Base-by-base conservation (phyloP, 2,797 vertebrate species). In the Gobionotothen gibberifrons region DNA sequence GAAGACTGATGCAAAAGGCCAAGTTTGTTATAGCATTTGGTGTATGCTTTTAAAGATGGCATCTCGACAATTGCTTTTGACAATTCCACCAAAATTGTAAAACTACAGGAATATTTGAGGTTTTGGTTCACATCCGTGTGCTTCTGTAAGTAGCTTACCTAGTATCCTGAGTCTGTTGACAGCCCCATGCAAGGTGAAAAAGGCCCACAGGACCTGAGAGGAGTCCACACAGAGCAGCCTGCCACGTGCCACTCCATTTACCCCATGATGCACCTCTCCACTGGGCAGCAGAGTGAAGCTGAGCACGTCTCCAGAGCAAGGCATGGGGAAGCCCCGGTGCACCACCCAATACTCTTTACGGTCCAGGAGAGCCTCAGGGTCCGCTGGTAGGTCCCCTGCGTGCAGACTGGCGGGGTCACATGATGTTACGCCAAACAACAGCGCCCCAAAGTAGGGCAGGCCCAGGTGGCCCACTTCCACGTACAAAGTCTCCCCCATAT, bases 291-390 rank as follows among this genome's bases (percentile, higher is more conserved):
- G 92, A 49, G 94, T 96, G 90, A 99, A 99, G 91, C 96, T 98
- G 87, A 99, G 96, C 69, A 98, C 94, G 79, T 98, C 98, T 0
- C 97, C 97, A 0, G 95, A 95, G 88, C 90, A 95, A 60, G 96
- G 95, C 58, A 96, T 94, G 0, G 97, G 96, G 75, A 98, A 96
- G 0, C 96, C 97, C 56, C 96, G 93, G 87, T 97, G 96, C 79
- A 99, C 96, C 84, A 99, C 98, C 98, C 98, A 99, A 79, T 99
- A 99, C 91, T 99, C 98, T 89, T 99, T 98, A 16, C 98, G 97
- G 91, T 99, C 97, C 85, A 99, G 93, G 51, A 99, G 96, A 22
- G 96, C 95, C 48, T 98, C 96, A 0, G 97, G 97, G 89, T 99
- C 97, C 0, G 96, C 95, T 0, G 97, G 98, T 77, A 99, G 94